These are phyloP conservation scores for Tadarida brasiliensis DNA, from an alignment of 2,797 vertebrate genomes.

Conservation along the genomic window DNA sequence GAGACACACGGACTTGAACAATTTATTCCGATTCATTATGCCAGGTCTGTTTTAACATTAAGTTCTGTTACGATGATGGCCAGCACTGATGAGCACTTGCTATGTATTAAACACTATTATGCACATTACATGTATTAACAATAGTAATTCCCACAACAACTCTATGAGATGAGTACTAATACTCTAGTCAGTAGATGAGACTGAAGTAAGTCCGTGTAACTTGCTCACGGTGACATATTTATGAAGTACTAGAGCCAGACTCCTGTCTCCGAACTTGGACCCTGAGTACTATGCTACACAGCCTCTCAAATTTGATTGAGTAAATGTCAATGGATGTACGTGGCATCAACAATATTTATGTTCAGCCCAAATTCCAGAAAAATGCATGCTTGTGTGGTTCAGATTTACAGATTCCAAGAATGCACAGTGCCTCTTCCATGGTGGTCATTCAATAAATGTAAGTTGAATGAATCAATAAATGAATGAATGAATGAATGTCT, in stretches of 20 bases:
- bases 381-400: background rate
- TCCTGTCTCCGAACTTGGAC: background rate
- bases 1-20: background rate
- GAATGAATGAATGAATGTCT: background rate
- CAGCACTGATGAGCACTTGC: background rate
- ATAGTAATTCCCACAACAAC: background rate
- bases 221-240: background rate
- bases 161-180: background rate
- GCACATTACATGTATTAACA: background rate
- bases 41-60: background rate
- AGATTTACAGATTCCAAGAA: background rate
- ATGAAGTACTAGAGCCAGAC: background rate
- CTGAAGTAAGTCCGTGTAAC: background rate
- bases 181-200: background rate
- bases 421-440: background rate
- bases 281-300: background rate
- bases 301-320: background rate
- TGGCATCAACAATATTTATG: background rate
- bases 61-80: background rate
- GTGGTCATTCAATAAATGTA: background rate
- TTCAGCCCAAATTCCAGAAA: background rate
- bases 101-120: background rate
- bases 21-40: background rate
- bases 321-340: background rate
- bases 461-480: background rate